Base-by-base conservation (phyloP, 2,113 vertebrate genomes). In the Catagonus wagneri region DNA sequence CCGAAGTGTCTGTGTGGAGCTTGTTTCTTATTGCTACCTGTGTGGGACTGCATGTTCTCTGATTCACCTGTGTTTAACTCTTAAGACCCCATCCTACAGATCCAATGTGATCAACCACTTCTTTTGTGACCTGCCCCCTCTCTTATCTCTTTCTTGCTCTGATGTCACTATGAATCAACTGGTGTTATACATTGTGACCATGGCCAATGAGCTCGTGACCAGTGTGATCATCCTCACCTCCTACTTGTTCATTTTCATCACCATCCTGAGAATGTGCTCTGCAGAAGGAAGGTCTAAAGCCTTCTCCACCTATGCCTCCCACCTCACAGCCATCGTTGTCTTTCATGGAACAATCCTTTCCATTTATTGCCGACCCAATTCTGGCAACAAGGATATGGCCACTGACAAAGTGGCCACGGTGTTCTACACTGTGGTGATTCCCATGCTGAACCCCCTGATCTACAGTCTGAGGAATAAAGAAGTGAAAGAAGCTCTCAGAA, bases 381-480 rank as follows among this genome's bases (percentile, higher is more conserved):
- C 95, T 10, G 68, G 44, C 4, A 44, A 36, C 12, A 76, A 61
- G 29, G 60, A 8, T 36, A 10, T 52, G 0, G 60, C 85, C 32
- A 76, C 23, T 83, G 92, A 95, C 50, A 96, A 95, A 83, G 95
- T 95, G 13, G 93, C 69, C 25, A 58, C 94, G 0, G 65, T 97
- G 4, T 95, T 98, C 88, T 97, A 98, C 44, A 95, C 93, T 0
- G 89, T 91, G 1, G 66, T 98, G n/a, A 98, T 98, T 25, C 97
- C 97, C 61, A 97, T 97, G 93, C 32, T 98, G 56, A 98, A 98
- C 8, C 97, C 97, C 9, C 11, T 98, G 22, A 97, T 98, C 58
- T 98, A 98, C 0, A 98, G 98, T 23, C 29, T 98, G 52, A 97
- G 96, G 58, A 98, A 98, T 65, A 98, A 94, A 5, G 98, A 98